Percentiles rank a stretch among this genome's conserved stretches.
Evolutionary conservation across 2,113 vertebrate species (phyloP).

Genomic region (Ancistrus triradiatus): DNA sequence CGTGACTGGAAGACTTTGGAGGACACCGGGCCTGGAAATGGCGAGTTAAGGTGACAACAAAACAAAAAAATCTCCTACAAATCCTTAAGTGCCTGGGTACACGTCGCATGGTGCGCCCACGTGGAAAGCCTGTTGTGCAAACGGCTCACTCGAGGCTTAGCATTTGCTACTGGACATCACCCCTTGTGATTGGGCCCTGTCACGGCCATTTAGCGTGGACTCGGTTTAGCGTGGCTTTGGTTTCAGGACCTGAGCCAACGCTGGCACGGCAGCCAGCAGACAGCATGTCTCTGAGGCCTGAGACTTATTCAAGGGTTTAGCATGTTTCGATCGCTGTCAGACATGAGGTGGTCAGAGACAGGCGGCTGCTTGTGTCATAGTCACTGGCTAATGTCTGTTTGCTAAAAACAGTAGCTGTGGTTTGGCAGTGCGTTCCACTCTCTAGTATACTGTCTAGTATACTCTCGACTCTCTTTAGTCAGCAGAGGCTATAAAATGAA

Average conservation of each 20-base stretch:
- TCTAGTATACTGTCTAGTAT: background rate
- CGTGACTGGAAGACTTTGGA: too few relatives aligned
- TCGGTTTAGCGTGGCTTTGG: conserved; percentile 18
- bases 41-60: background rate
- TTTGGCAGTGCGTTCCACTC: background rate
- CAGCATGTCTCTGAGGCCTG: conserved; percentile 28
- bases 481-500: background rate
- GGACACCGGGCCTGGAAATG: background rate
- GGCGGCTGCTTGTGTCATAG: background rate
- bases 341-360: background rate
- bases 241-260: conserved; percentile 20
- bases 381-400: conserved; percentile 21
- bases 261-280: conserved; percentile 20
- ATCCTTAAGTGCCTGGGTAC: conserved; percentile 35
- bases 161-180: conserved; percentile 38
- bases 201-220: conserved; percentile 25
- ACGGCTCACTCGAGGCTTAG: conserved; percentile 35
- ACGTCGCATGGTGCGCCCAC: conserved; percentile 3
- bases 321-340: conserved; percentile 11
- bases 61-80: conserved; percentile 20
- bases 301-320: conserved; percentile 57
- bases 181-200: conserved; percentile 29
- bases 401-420: conserved; percentile 17
- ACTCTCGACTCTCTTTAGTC: background rate
- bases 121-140: conserved; percentile 49